Evolutionary conservation across 2,113 vertebrate genomes (phyloP).

Genomic region (Labeo catla): DNA sequence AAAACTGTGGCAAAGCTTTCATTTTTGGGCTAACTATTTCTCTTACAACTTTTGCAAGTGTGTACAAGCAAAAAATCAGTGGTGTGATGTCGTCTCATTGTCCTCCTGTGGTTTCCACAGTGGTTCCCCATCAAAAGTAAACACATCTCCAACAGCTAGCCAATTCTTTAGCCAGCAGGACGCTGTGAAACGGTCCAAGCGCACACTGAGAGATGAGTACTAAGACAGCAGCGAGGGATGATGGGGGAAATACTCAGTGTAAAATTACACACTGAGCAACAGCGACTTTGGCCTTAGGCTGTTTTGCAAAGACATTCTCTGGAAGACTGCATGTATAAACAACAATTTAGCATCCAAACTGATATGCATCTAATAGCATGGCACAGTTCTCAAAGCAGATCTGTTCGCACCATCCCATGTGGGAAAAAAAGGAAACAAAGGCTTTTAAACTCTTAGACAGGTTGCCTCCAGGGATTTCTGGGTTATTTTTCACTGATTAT

Average conservation of each 20-base stretch:
- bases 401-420: background rate
- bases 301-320: background rate
- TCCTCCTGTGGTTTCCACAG: conserved; percentile 33
- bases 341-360: background rate
- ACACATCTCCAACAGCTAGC: conserved; percentile 50
- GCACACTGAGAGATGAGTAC: conserved; percentile 30
- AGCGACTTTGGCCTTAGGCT: conserved; percentile 1
- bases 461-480: background rate
- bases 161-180: conserved; percentile 37
- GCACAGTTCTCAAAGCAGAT: conserved; percentile 8
- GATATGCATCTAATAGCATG: background rate
- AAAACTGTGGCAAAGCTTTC: background rate
- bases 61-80: conserved; percentile 30
- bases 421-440: background rate
- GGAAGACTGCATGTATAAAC: background rate
- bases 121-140: conserved; percentile 54
- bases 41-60: background rate
- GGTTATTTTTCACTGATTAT: background rate
- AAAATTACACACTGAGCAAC: conserved; percentile 18
- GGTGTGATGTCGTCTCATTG: background rate
- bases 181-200: conserved; percentile 9
- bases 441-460: background rate
- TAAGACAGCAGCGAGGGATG: conserved; percentile 3
- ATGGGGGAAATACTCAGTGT: conserved; percentile 29
- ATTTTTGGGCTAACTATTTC: background rate